phyloP scores from a whole-genome alignment of 2,797 vertebrate species.

The Mormyrus hasselquistii region DNA sequence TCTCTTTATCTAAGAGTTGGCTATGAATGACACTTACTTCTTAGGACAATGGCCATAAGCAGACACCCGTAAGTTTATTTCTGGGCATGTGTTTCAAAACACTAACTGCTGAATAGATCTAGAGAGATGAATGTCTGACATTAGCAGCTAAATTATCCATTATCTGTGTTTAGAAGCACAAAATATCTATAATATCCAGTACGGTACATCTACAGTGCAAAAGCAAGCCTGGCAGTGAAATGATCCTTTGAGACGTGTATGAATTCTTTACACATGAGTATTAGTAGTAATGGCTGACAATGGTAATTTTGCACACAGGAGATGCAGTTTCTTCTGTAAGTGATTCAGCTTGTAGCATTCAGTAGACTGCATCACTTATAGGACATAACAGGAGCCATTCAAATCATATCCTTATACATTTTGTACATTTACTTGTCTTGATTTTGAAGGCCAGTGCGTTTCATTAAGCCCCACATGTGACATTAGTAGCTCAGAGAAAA shows the following conservation, averaged over 20 bases:
- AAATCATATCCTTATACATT: background rate
- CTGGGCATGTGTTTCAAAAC: background rate
- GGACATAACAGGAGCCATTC: background rate
- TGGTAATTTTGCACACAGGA: background rate
- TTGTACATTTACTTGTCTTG: background rate
- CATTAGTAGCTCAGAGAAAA: background rate
- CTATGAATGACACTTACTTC: background rate
- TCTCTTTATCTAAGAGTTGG: background rate
- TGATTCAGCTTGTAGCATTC: background rate
- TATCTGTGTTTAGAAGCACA: constrained; percentile 5
- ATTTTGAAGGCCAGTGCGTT: background rate
- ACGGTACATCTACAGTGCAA: no score
- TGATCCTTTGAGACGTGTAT: background rate
- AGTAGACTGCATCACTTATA: background rate
- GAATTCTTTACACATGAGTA: background rate
- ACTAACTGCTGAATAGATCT: background rate
- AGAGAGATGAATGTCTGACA: background rate
- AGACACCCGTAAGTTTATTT: background rate
- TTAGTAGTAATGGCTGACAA: background rate
- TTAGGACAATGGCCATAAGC: background rate
- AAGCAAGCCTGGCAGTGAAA: background rate
- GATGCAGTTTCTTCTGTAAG: background rate
- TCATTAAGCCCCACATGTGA: background rate
- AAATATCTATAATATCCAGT: background rate
- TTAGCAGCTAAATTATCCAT: constrained; percentile 4